Base-by-base conservation (phyloP, 2,797 vertebrate genomes). In the Erpetoichthys calabaricus region DNA sequence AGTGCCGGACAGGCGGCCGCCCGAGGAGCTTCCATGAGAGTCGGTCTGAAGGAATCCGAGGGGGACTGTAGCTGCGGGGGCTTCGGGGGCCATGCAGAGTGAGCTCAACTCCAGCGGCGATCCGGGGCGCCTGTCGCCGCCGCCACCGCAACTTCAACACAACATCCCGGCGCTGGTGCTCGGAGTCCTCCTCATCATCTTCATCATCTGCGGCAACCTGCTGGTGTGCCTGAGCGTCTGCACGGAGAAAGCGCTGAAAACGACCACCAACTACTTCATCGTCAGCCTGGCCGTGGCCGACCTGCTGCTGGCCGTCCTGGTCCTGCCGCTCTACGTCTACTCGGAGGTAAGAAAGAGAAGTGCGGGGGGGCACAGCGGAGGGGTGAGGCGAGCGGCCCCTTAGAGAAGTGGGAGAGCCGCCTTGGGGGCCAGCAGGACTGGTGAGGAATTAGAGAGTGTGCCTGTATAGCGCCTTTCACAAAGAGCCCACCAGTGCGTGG, bases 241-340 rank as follows among this genome's bases (percentile, higher is more conserved):
- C 71, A 87, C 80, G 1, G 94, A 94, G 81, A 89, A 89, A 64
- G 84, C 91, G 41, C 79, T 98, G 66, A 90, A 91, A 75, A 97
- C 94, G 64, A 93, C 94, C 62, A 95, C 94, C 70, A 97, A 98
- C 88, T 93, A 91, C 80, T 97, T 97, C 82, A 89, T 97, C 66
- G 84, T 94, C 67, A 98, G 94, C 64, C 79, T 97, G 59, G 92
- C 94, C 56, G 90, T 87, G 42, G 89, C 94, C 1, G 94, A 96
- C 63, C 81, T 96, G 8, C 87, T 96, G 42, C 81, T 97, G 6
- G 91, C 93, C 0, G 69, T 98, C 42, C 82, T 97, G 42, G 94
- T 96, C 6, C 78, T 98, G 62, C 94, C 94, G 2, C 89, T 96
- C 49, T 97, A 88, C 63, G 90, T 96, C 45, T 97, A 88, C 63